Base-by-base conservation (phyloP, 2,797 vertebrate genomes). In the Xerus rutilus region DNA sequence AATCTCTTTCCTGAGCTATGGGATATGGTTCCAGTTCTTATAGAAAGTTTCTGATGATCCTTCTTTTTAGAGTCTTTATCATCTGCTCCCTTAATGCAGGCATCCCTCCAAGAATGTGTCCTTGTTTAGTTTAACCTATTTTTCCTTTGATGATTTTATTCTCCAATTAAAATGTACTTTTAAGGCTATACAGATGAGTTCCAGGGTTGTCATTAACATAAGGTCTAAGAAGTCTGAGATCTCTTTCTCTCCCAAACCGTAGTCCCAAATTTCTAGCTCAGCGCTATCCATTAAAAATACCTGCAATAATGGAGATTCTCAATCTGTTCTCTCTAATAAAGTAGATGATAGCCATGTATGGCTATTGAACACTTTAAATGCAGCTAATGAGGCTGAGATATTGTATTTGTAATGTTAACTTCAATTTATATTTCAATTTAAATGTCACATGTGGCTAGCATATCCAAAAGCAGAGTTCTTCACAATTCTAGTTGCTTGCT, bases 341-440 rank as follows among this genome's bases (percentile, higher is more conserved):
- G 39, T 35, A 82, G 47, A 9, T n/a, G 82, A 4, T 35, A 77
- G 54, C 17, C 23, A 52, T 7, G 83, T 45, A 28, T 47, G 21
- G 35, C 77, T 73, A 62, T 10, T n/a, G 43, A 67, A 20, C 28
- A 82, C 47, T 73, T 86, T 14, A 52, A 82, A 90, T 78, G 4
- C 8, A 93, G 30, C n/a, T 62, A n/a, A 28, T 39, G 9, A 81
- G 21, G 23, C 21, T 39, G 18, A 74, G 17, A 82, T 3, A 7
- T 1, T 74, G 11, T 17, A 54, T 64, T 91, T 49, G 62, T 49
- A 43, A 73, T n/a, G 88, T 78, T 82, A 86, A n/a, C 20, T 84
- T 70, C 39, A 89, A 65, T 93, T 52, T 87, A 14, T 64, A 45
- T 73, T 82, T 78, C 87, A 65, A 65, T 45, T 86, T 90, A 65